These are phyloP conservation scores for Eurois occulta DNA, from an alignment of 2,888 invertebrate species.

Conservation along the genomic window DNA sequence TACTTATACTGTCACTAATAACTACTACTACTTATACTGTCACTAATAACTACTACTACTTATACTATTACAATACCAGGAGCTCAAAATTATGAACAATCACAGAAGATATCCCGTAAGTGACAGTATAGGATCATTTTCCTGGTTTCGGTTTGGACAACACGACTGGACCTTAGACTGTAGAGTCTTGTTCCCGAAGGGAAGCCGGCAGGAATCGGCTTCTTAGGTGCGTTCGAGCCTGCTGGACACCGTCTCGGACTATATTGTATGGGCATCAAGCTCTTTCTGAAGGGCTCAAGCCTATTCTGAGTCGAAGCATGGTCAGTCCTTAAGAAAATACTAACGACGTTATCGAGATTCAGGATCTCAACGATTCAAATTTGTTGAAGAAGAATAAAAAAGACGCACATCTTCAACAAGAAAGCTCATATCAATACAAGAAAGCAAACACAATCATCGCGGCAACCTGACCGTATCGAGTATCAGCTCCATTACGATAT, in stretches of 20 bases:
- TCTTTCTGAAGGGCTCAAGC: background rate
- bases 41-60: no score
- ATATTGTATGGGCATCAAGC: background rate
- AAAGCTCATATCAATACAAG: slow-evolving; percentile 47
- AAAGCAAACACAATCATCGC: slow-evolving; percentile 53
- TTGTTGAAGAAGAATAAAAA: background rate
- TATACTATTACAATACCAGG: no score
- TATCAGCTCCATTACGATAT: slow-evolving; percentile 64
- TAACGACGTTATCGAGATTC: background rate
- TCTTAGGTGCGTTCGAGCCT: no score
- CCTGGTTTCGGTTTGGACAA: background rate
- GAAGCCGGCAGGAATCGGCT: no score
- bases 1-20: no score
- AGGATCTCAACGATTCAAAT: background rate
- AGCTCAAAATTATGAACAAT: no score
- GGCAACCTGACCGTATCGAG: slow-evolving; percentile 55
- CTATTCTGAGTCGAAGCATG: background rate
- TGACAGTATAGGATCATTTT: no score
- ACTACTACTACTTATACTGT: no score
- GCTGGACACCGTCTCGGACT: background rate
- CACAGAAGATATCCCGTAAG: no score
- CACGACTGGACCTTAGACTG: no score
- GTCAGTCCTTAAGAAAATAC: background rate
- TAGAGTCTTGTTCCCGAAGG: no score
- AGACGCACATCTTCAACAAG: background rate